Conservation (phyloP, 2,797 vertebrate genomes). For the Cuniculus paca region DNA sequence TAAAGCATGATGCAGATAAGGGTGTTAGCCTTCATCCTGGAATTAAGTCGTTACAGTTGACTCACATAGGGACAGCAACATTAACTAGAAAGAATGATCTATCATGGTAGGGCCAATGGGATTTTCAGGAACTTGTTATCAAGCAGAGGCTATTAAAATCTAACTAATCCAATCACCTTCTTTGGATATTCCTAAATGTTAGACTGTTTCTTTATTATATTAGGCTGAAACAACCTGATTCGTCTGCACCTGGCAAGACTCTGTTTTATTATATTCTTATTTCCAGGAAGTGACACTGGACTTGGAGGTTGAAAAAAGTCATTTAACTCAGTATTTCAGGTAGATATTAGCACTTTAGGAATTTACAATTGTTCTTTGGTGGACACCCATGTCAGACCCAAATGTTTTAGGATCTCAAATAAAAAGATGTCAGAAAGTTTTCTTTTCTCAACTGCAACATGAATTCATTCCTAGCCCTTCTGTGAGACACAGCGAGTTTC, state of each 20-base stretch:
- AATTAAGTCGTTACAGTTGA: neutral
- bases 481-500: neutral
- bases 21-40: neutral
- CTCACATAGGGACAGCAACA: neutral
- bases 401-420: neutral
- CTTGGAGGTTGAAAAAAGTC: neutral
- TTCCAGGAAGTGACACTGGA: neutral
- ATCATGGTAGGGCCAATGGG: neutral
- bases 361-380: neutral
- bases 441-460: neutral
- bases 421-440: neutral
- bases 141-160: neutral
- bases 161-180: neutral
- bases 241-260: neutral
- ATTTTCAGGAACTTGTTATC: neutral
- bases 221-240: neutral
- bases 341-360: neutral
- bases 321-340: neutral
- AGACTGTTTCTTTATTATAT: neutral
- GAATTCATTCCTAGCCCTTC: neutral
- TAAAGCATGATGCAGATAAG: neutral
- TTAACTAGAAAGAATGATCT: neutral
- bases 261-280: neutral
- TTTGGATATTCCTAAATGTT: neutral
- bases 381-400: neutral